These are phyloP conservation scores for Ctenosaura bakeri DNA, from an alignment of 2,797 vertebrate species.

Conservation along the genomic window DNA sequence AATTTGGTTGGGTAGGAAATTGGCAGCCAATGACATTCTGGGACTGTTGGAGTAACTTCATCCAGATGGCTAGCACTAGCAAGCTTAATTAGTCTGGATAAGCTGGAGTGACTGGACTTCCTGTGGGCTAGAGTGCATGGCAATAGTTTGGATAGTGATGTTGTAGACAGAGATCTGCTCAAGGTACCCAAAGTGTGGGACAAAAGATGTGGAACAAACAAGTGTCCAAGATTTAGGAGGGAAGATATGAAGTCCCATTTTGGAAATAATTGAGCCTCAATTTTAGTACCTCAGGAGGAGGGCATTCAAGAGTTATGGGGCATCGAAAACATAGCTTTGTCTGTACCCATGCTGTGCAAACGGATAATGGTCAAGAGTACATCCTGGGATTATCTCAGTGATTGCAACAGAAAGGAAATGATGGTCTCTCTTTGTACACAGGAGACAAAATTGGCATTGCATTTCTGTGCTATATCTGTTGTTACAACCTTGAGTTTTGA, in stretches of 20 bases:
- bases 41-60: background rate
- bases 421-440: constrained; percentile 41
- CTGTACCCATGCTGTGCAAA: background rate
- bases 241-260: background rate
- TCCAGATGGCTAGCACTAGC: background rate
- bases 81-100: background rate
- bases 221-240: background rate
- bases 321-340: background rate
- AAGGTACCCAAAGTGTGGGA: no score
- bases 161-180: background rate
- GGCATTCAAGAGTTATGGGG: background rate
- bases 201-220: background rate
- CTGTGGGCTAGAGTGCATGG: background rate
- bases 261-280: background rate
- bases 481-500: constrained; percentile 50
- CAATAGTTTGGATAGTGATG: background rate
- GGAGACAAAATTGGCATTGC: constrained; percentile 47
- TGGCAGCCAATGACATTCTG: background rate
- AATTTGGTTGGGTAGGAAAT: background rate
- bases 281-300: background rate
- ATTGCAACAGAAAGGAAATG: background rate
- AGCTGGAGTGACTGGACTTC: background rate
- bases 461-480: constrained; percentile 44
- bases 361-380: background rate
- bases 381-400: background rate